Conservation (phyloP, 2,113 vertebrate genomes). For the Heteronetta atricapilla region DNA sequence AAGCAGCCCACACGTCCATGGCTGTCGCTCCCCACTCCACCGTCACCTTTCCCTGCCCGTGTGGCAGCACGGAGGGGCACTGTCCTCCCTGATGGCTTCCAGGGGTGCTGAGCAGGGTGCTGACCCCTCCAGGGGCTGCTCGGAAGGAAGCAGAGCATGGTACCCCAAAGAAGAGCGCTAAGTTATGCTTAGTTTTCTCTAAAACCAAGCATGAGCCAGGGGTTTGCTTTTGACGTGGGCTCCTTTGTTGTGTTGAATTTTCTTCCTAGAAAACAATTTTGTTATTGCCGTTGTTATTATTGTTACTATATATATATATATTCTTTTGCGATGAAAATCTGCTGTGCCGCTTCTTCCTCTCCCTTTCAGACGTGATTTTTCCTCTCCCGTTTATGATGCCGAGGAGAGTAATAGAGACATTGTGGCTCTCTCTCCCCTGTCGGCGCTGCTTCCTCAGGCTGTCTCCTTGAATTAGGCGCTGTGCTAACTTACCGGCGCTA, state of each 20-base stretch:
- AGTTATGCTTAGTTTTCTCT: not conserved
- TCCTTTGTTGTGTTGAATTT: conserved; percentile 68
- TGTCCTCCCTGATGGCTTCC: not conserved
- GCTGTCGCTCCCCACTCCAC: not conserved
- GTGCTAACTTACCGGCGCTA: conserved; percentile 82
- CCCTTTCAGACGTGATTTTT: conserved; percentile 71
- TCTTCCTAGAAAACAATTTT: not conserved
- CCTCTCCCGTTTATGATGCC: conserved; percentile 80
- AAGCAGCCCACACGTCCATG: not conserved
- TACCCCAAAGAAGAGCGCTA: not conserved
- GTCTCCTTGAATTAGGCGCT: conserved; percentile 88
- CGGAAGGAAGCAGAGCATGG: not conserved
- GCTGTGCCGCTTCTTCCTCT: conserved; percentile 53
- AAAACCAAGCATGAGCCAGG: not conserved
- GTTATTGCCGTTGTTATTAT: not conserved
- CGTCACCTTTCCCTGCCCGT: not conserved
- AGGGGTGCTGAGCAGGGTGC: not conserved
- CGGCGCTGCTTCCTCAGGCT: conserved; percentile 82
- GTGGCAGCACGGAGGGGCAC: not conserved
- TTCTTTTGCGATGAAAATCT: conserved; percentile 56
- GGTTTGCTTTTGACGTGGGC: conserved; percentile 27
- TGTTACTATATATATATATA: not conserved
- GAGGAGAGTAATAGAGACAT: conserved; percentile 87
- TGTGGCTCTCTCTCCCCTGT: conserved; percentile 79
- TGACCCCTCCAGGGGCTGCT: not conserved